Percentiles rank a stretch among this genome's conserved stretches.
phyloP scores from a whole-genome alignment of 2,113 vertebrate species.

The Scartelaos histophorus region DNA sequence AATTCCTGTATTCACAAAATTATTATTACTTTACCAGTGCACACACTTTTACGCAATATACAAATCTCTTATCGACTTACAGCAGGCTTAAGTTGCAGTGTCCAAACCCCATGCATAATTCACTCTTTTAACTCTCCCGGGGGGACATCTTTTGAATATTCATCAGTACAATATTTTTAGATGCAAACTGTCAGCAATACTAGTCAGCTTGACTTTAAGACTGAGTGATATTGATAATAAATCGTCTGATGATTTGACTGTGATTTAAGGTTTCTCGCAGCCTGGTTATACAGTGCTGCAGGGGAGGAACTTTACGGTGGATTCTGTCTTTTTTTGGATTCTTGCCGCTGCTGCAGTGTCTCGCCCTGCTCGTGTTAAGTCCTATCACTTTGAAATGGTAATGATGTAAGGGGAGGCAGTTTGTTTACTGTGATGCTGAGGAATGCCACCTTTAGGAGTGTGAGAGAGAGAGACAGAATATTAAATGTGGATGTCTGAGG shows the following conservation, averaged over 20 bases:
- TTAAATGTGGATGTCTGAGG: slow-evolving; percentile 21
- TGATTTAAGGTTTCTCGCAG: slow-evolving; percentile 16
- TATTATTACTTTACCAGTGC: background rate
- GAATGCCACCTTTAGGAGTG: slow-evolving; percentile 34
- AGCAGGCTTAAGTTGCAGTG: slow-evolving; percentile 36
- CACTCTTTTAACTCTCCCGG: slow-evolving; percentile 16
- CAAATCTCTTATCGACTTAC: slow-evolving; percentile 28
- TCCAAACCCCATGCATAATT: slow-evolving; percentile 59
- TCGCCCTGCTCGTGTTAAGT: slow-evolving; percentile 33
- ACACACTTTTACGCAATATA: slow-evolving; percentile 8
- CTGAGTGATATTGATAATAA: slow-evolving; percentile 5
- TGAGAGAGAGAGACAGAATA: background rate
- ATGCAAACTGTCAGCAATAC: slow-evolving; percentile 6
- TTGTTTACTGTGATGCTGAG: slow-evolving; percentile 57
- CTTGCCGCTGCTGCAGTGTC: slow-evolving; percentile 47
- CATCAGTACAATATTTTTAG: slow-evolving; percentile 4
- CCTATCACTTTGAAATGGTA: slow-evolving; percentile 58
- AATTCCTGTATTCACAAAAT: background rate
- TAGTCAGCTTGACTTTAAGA: background rate
- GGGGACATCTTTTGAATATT: slow-evolving; percentile 21
- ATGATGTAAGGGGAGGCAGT: slow-evolving; percentile 50
- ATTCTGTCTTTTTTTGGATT: slow-evolving; percentile 22
- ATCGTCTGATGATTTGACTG: slow-evolving; percentile 4
- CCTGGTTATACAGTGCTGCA: slow-evolving; percentile 28
- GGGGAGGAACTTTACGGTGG: slow-evolving; percentile 25